Percentiles rank a stretch among this genome's conserved stretches.
These are phyloP conservation scores for Limanda limanda DNA, from an alignment of 2,113 vertebrate genomes.

Conservation along the genomic window DNA sequence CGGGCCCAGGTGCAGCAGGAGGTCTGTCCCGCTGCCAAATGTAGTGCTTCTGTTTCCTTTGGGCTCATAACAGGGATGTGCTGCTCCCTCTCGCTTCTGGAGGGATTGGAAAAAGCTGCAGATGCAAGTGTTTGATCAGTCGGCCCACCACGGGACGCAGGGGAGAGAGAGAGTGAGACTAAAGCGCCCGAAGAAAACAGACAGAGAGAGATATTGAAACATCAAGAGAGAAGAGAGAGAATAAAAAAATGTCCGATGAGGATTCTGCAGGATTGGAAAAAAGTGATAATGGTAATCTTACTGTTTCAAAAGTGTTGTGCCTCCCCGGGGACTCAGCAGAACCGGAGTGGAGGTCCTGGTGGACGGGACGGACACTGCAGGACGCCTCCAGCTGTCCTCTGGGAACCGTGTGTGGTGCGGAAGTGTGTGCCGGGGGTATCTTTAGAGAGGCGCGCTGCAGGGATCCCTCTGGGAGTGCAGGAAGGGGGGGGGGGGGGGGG, in stretches of 20 bases:
- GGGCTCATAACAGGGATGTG: slow-evolving; percentile 59
- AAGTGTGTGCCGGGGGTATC: slow-evolving; percentile 70
- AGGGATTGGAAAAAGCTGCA: slow-evolving; percentile 60
- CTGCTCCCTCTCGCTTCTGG: slow-evolving; percentile 34
- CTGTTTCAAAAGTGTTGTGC: slow-evolving; percentile 26
- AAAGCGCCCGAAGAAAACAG: slow-evolving; percentile 37
- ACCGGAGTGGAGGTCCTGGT: slow-evolving; percentile 38
- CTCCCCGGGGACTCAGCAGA: slow-evolving; percentile 16
- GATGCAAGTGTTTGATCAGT: slow-evolving; percentile 72
- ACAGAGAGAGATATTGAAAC: slow-evolving; percentile 34
- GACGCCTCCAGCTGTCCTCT: slow-evolving; percentile 59
- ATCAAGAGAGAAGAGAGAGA: not conserved
- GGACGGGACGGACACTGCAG: slow-evolving; percentile 53
- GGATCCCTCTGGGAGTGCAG: slow-evolving; percentile 65
- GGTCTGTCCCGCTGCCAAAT: slow-evolving; percentile 73
- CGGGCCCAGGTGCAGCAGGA: slow-evolving; percentile 77
- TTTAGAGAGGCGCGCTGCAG: slow-evolving; percentile 62
- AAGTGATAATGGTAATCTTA: slow-evolving; percentile 16
- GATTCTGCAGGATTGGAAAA: slow-evolving; percentile 29
- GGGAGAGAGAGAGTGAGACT: not conserved
- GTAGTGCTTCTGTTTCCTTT: slow-evolving; percentile 67
- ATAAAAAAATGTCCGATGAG: slow-evolving; percentile 5
- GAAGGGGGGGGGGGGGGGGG: slow-evolving; percentile 51
- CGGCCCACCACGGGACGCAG: slow-evolving; percentile 35
- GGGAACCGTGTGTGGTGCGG: slow-evolving; percentile 63